Conservation (phyloP, 2,797 vertebrate genomes). For the Philypnodon macrostomus region DNA sequence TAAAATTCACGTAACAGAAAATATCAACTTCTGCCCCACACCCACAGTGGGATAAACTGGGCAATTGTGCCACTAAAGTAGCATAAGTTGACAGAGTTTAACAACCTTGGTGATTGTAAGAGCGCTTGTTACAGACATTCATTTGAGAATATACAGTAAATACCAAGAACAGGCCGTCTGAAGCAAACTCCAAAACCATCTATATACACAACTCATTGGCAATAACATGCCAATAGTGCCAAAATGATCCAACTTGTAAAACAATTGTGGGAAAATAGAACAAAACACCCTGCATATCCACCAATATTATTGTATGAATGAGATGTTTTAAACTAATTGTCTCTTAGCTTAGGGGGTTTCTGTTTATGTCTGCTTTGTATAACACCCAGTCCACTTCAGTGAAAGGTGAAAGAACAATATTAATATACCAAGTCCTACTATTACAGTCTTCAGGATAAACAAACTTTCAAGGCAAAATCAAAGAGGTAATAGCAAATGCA, state of each 20-base stretch:
- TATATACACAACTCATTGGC: not conserved
- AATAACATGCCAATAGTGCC: not conserved
- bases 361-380: too few species aligned
- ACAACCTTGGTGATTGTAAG: constrained; percentile 9
- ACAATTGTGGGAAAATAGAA: not conserved
- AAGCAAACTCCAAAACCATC: not conserved
- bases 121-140: constrained; percentile 37
- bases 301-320: constrained; percentile 3
- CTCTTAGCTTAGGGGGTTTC: too few species aligned
- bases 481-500: constrained; percentile 12
- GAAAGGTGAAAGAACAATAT: constrained; percentile 24
- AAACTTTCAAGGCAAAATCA: constrained; percentile 46
- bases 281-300: not conserved
- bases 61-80: constrained; percentile 35
- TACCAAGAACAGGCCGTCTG: constrained; percentile 3
- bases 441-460: constrained; percentile 22
- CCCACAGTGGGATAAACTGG: constrained; percentile 21
- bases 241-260: not conserved
- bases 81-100: constrained; percentile 25
- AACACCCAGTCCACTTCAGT: constrained; percentile 9
- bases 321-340: constrained; percentile 3
- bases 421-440: constrained; percentile 11
- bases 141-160: constrained; percentile 27
- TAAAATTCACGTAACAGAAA: constrained; percentile 58
- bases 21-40: constrained; percentile 31